Evolutionary conservation across 2,797 vertebrate genomes (phyloP).

Genomic region (Euphonia xanthogaster): DNA sequence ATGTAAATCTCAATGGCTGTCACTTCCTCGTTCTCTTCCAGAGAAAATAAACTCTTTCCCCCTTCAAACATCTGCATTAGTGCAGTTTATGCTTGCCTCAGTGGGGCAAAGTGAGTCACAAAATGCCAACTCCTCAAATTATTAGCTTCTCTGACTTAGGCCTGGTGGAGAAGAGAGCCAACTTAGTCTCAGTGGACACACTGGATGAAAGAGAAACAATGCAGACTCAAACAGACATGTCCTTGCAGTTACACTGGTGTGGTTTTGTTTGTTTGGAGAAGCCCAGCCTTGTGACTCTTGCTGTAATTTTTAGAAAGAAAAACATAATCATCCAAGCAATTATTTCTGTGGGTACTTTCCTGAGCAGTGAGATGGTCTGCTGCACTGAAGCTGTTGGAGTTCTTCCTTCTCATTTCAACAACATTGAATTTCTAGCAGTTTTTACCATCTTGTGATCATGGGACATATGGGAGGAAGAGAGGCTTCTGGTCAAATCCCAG

Average conservation of each 20-base stretch:
- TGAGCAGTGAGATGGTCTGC: neutral
- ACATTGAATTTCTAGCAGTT: neutral
- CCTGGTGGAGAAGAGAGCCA: neutral
- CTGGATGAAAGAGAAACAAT: neutral
- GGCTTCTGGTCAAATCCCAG: neutral
- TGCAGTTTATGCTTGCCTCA: neutral
- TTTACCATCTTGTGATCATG: neutral
- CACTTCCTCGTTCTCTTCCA: neutral
- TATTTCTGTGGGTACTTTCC: neutral
- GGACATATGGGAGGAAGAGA: neutral
- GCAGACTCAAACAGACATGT: neutral
- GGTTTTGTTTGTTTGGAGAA: neutral
- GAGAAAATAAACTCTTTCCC: slow-evolving; percentile 46
- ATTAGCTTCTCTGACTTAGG: slow-evolving; percentile 17
- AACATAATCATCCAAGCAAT: neutral
- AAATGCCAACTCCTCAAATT: slow-evolving; percentile 23
- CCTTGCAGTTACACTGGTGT: accelerated
- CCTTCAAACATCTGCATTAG: slow-evolving; percentile 55
- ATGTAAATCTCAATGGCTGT: slow-evolving; percentile 71
- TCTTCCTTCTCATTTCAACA: neutral
- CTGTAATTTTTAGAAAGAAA: neutral
- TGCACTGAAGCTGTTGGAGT: neutral
- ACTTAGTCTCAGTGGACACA: neutral
- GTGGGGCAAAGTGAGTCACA: slow-evolving; percentile 12
- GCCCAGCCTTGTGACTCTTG: neutral